Evolutionary conservation across 1,140 invertebrate genomes (phyloP), one percentile per base, ranked within the genome.

Genomic region (Drosophila equinoxialis): DNA sequence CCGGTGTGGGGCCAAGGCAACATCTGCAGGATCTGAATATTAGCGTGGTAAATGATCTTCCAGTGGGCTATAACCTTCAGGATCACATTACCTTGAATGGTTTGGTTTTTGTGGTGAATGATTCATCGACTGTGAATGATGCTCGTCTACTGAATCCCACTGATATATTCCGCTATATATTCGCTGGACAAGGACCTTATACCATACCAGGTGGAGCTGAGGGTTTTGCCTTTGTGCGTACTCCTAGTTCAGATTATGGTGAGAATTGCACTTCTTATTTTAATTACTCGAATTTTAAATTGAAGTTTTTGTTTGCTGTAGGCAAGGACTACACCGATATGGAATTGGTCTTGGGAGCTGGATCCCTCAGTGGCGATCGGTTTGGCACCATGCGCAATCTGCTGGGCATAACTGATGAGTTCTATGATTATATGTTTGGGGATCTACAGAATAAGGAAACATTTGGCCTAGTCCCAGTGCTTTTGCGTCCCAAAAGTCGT

Each of bases 31-130:
- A 93, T 7, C 72, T 93, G 2, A 91, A 91, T 20, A 95, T 96
- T 30, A 68, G 91, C 0, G 92, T 94, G 0, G 71, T 96, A 11
- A 92, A 94, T 66, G 94, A 97, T 84, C 92, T 97, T 0, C 95
- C 95, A 0, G 96, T 98, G 0, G 97, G 97, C 1, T 94, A 95
- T 65, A 97, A 97, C 91, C 93, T 98, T 0, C 95, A 96, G 81
- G 96, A 97, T 91, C 96, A 97, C 77, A 93, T 96, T 17, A 95
- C 95, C 1, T 94, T 95, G 55, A 94, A 94, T 20, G 95, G 94
- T 2, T 92, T 96, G 61, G 94, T 94, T 0, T 96, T 96, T 79
- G 91, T 95, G 30, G 93, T 96, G 0, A 95, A 96, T 72, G 93
- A 94, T 39, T 94, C 93, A 1, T 94, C 93, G 1, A 93, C 94